These are phyloP conservation scores for Propithecus coquereli DNA, from an alignment of 2,113 vertebrate genomes.

Conservation along the genomic window DNA sequence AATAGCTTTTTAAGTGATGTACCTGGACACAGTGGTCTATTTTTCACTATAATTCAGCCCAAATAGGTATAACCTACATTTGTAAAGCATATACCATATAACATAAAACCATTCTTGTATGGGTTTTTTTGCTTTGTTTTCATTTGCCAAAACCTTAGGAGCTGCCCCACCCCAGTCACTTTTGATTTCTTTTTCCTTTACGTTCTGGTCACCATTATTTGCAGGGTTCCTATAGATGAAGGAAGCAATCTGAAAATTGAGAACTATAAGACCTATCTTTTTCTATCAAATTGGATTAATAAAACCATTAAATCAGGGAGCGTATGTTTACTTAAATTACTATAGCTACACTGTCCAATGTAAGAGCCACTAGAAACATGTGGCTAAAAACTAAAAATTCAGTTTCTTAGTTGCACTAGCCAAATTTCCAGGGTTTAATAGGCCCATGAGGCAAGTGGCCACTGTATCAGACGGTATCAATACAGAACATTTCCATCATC, in stretches of 20 bases:
- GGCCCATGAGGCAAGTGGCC: background rate
- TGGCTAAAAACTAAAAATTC: background rate
- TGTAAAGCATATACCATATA: background rate
- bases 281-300: background rate
- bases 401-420: background rate
- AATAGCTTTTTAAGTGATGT: background rate
- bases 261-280: background rate
- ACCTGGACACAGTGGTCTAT: background rate
- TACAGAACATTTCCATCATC: background rate
- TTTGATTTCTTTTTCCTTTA: background rate
- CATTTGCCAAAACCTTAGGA: background rate
- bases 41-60: slow-evolving; percentile 23
- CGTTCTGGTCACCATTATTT: background rate
- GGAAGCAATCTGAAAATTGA: background rate
- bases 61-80: slow-evolving; percentile 24
- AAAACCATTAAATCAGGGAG: background rate
- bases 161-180: background rate
- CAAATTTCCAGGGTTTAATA: background rate
- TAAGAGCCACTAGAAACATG: background rate
- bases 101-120: background rate
- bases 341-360: background rate
- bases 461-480: background rate
- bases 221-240: background rate
- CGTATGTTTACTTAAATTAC: background rate
- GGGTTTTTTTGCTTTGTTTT: background rate